Conservation (phyloP, 2,888 invertebrate species). For the Minunthozetes semirufus region DNA sequence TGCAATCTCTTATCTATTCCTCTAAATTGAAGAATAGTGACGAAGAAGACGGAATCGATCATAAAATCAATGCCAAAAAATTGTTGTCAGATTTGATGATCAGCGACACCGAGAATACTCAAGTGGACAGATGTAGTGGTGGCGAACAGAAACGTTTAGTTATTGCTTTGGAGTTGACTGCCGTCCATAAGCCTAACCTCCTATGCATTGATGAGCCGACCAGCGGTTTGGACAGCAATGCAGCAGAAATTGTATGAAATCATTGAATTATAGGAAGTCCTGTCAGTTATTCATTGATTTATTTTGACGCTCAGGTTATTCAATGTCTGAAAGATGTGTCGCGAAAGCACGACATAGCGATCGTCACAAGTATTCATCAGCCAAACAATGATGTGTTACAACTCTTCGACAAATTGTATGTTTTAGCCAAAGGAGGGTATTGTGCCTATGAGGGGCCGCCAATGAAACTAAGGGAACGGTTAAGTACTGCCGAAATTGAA, state of each 20-base stretch:
- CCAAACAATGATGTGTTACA: slow-evolving; percentile 9
- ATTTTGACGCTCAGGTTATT: neutral
- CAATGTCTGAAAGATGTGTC: neutral
- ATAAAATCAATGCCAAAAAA: neutral
- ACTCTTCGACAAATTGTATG: slow-evolving; percentile 16
- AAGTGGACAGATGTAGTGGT: neutral
- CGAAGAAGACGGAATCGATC: neutral
- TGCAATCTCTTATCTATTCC: neutral
- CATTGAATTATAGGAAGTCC: neutral
- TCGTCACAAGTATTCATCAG: slow-evolving; percentile 25
- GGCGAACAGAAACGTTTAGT: slow-evolving; percentile 21
- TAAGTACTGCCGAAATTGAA: neutral
- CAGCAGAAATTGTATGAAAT: slow-evolving; percentile 26
- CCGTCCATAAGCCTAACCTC: neutral
- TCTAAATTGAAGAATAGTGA: slow-evolving; percentile 10
- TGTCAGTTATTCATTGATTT: neutral
- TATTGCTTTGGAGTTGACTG: slow-evolving; percentile 12
- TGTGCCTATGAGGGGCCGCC: slow-evolving; percentile 22
- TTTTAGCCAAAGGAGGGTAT: neutral
- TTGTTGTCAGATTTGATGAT: slow-evolving; percentile 12
- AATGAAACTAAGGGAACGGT: neutral
- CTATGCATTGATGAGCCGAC: slow-evolving; percentile 28
- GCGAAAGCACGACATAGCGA: slow-evolving; percentile 9
- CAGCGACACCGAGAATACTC: neutral
- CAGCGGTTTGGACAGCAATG: slow-evolving; percentile 23